Base-by-base conservation (phyloP, 2,888 invertebrate genomes). In the Sussaba pulchella region DNA sequence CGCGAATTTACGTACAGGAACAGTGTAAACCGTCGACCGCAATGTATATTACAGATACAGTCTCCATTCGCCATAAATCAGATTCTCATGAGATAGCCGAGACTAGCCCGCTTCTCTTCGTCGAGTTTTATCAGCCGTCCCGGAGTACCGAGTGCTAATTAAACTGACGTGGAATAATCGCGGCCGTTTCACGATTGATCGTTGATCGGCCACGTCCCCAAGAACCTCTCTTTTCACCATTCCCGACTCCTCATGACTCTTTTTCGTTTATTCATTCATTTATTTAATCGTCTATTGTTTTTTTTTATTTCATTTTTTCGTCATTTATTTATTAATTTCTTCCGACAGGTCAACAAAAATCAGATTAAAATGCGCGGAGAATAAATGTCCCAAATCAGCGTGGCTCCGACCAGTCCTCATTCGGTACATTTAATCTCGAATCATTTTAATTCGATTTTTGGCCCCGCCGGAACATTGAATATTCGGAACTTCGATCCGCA, bases 131-230 rank as follows among this genome's bases (percentile, higher is more conserved):
- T 91, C 91, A 87, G 88, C 85, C 88, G 87, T 87, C 88, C 90
- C 90, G 88, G 89, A n/a, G n/a, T 89, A 89, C 89, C 91, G 90
- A 88, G 90, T 89, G 89, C 91, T 92, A 92, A 92, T 92, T 92
- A 92, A 92, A 92, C 90, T 89, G 91, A 91, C 91, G 89, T 90
- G 89, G 89, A 92, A 92, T 91, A 91, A 92, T 91, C 91, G 89
- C 89, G 88, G 87, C 86, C 86, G 87, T 87, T 89, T 87, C 88
- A 91, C 88, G 90, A 92, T 91, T 91, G 91, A 91, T 91, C 89
- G 89, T 89, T 91, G 91, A 91, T 92, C 91, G 89, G 89, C 87
- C 84, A 86, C 85, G 87, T 88, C 85, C 88, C 67, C 78, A 77
- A 72, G 72, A 43, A 74, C 71, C 59, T 70, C 54, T 50, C 70